Evolutionary conservation across 2,113 vertebrate species (phyloP), one percentile per base, ranked within the genome.

Genomic region (Laterallus jamaicensis): DNA sequence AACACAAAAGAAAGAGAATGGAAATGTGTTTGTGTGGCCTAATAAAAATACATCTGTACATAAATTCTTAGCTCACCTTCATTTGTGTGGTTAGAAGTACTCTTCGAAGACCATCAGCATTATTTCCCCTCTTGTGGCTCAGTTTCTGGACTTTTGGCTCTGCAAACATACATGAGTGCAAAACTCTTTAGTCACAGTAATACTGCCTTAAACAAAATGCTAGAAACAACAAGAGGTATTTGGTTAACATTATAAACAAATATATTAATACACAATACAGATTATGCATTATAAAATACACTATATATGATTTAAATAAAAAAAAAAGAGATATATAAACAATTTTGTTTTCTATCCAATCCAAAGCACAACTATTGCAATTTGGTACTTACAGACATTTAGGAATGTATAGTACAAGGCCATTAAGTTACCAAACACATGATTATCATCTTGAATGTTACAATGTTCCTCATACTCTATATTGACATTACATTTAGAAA

Each of bases 81-180:
- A 98, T 96, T 97, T 99, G 99, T 81, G 99, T 99, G 63, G 97
- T 98, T 73, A 99, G 97, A 55, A 99, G 98, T 44, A 98, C 98
- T 98, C 99, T 98, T 92, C 98, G 98, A 90, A 99, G 97, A 55
- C 98, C 96, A 55, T 98, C 98, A 35, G 97, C 90, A 87, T 98
- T 98, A 93, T 75, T 97, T 83, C 97, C 98, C 91, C 97, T 98
- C 95, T 97, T 98, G 82, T 98, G 98, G 97, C 96, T 98, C 86
- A 98, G 95, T 96, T 98, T 98, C 95, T 98, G 98, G 87, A 96
- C 97, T 95, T 97, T 97, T 22, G 97, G 93, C 92, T 98, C 98
- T 98, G 96, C 44, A 70, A 97, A 97, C 5, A 22, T 11, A 54
- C 1, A 29, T 2, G 4, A 94, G 28, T 54, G 15, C 39, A 91